Percentiles rank a stretch among this genome's conserved stretches.
Conservation (phyloP, 2,113 vertebrate species). For the Cavia porcellus region DNA sequence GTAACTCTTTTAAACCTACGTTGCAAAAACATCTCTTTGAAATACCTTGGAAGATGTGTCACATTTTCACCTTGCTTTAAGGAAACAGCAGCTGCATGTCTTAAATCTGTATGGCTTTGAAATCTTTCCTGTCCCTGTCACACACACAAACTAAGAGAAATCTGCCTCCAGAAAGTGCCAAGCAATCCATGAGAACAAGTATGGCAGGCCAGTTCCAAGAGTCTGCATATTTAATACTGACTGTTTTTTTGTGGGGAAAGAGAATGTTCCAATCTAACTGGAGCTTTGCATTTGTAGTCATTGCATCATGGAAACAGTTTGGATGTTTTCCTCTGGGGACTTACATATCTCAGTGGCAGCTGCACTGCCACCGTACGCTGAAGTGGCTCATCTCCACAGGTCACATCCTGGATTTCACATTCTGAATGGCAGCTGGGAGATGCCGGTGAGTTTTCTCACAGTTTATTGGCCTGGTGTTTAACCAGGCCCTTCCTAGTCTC, state of each 20-base stretch:
- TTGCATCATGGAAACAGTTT: constrained; percentile 40
- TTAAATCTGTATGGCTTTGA: background rate
- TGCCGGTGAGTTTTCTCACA: constrained; percentile 52
- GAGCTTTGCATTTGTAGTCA: constrained; percentile 59
- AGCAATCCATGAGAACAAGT: background rate
- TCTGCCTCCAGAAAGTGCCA: background rate
- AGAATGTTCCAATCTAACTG: background rate
- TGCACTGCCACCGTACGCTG: constrained; percentile 55
- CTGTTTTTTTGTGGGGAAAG: background rate
- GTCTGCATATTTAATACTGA: background rate
- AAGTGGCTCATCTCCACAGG: constrained; percentile 69
- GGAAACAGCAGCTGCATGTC: background rate
- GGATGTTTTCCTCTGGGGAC: constrained; percentile 57
- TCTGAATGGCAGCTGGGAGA: constrained; percentile 76
- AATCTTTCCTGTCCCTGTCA: background rate
- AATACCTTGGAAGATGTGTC: background rate
- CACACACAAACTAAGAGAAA: background rate
- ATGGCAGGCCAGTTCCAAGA: background rate
- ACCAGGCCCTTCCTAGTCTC: background rate
- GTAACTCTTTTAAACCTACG: background rate
- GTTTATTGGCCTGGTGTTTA: constrained; percentile 10
- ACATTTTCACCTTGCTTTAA: background rate
- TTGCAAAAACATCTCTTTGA: background rate
- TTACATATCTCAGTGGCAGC: constrained; percentile 68
- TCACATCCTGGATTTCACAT: constrained; percentile 72